These are phyloP conservation scores for Hassar affinis DNA, from an alignment of 2,113 vertebrate genomes.

Conservation along the genomic window DNA sequence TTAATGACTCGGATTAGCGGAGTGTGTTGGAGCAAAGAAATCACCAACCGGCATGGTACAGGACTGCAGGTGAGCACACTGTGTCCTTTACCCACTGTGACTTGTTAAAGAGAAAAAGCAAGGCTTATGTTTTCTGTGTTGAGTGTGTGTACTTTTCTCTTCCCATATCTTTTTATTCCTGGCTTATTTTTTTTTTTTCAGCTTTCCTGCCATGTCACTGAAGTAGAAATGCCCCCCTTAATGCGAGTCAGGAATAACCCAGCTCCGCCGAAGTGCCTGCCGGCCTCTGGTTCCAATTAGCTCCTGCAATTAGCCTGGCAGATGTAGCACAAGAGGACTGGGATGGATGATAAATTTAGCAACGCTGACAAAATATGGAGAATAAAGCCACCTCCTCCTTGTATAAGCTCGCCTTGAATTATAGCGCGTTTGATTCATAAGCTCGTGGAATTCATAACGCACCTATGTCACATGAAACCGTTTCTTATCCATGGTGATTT, in stretches of 20 bases:
- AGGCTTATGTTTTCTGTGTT: not conserved
- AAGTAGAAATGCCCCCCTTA: constrained; percentile 33
- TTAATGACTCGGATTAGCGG: not conserved
- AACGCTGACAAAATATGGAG: constrained; percentile 57
- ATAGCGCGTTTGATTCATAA: constrained; percentile 31
- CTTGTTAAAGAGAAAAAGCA: not conserved
- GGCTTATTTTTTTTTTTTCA: not conserved
- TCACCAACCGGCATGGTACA: not conserved
- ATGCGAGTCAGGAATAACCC: constrained; percentile 51
- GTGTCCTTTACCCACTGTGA: not conserved
- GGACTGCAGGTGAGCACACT: not conserved
- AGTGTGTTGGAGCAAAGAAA: not conserved
- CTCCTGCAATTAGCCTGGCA: constrained; percentile 71
- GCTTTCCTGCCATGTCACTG: constrained; percentile 46
- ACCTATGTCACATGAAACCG: constrained; percentile 3
- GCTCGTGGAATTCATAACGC: not conserved
- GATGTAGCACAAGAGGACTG: constrained; percentile 77
- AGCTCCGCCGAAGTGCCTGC: constrained; percentile 57
- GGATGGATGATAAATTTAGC: constrained; percentile 77
- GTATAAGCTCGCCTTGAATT: constrained; percentile 31
- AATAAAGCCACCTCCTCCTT: constrained; percentile 21
- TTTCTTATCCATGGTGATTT: not conserved
- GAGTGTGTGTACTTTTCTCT: not conserved
- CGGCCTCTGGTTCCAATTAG: constrained; percentile 75
- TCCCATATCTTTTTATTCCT: not conserved